Evolutionary conservation across 2,888 invertebrate genomes (phyloP).

Genomic region (Harpagoxenus sublaevis): DNA sequence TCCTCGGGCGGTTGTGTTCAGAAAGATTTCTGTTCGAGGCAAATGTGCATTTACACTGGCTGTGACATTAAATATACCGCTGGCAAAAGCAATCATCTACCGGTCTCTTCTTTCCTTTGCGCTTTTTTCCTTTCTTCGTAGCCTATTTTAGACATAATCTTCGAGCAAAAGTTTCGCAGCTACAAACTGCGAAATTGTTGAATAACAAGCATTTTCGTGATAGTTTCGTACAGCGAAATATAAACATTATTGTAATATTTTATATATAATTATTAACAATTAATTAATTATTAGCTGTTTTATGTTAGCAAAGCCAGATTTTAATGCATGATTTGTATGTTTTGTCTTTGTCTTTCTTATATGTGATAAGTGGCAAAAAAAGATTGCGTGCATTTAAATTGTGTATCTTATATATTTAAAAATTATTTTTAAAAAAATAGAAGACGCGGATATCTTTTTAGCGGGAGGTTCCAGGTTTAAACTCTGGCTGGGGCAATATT

Average conservation of each 20-base stretch:
- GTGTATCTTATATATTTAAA: background rate
- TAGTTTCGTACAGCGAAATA: background rate
- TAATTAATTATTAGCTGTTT: background rate
- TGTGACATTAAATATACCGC: conserved; percentile 64
- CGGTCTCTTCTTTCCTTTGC: conserved; percentile 21
- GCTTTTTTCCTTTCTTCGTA: conserved; percentile 26
- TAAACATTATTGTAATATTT: background rate
- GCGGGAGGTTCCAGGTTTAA: too few relatives aligned
- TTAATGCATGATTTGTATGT: background rate
- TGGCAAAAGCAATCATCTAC: conserved; percentile 53
- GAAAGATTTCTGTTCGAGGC: conserved; percentile 52
- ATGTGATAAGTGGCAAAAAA: background rate
- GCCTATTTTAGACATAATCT: conserved; percentile 21
- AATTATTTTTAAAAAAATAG: background rate
- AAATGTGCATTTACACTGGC: conserved; percentile 61
- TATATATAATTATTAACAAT: background rate
- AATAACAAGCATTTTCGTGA: background rate
- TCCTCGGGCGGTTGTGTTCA: conserved; percentile 27
- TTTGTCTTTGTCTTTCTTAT: background rate
- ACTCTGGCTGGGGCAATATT: too few relatives aligned
- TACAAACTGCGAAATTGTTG: conserved; percentile 52
- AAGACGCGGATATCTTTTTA: background rate
- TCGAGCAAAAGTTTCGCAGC: conserved; percentile 32
- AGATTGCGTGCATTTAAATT: background rate
- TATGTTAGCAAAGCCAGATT: background rate